Percentiles rank a stretch among this genome's conserved stretches.
Evolutionary conservation across 2,797 vertebrate species (phyloP).

Genomic region (Orientallactaga sibirica): DNA sequence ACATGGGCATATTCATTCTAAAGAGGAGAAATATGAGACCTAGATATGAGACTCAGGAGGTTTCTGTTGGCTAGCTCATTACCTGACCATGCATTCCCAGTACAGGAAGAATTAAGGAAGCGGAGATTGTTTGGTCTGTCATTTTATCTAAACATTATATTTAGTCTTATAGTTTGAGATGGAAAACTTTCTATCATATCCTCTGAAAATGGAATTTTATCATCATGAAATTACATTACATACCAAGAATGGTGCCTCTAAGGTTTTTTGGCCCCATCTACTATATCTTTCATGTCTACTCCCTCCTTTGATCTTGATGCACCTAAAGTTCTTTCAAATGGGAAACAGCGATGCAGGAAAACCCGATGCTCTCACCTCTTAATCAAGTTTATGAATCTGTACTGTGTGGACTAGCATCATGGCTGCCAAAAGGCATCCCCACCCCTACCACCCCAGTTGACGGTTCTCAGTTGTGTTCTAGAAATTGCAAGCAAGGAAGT

Average conservation of each 20-base stretch:
- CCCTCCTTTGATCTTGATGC: neutral
- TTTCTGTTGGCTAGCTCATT: neutral
- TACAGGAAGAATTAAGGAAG: neutral
- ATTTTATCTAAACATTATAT: neutral
- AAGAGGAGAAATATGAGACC: neutral
- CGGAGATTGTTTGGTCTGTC: neutral
- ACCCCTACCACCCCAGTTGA: neutral
- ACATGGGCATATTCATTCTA: neutral
- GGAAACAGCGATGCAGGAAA: slow-evolving; percentile 34
- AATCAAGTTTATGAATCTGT: neutral
- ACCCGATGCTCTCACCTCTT: neutral
- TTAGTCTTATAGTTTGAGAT: slow-evolving; percentile 10
- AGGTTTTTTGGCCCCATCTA: neutral
- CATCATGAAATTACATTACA: neutral
- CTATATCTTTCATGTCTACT: neutral
- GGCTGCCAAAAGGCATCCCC: neutral
- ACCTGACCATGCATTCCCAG: neutral
- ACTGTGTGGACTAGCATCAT: neutral
- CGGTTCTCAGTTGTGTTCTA: neutral
- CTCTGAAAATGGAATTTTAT: neutral
- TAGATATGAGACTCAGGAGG: neutral
- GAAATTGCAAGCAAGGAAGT: neutral
- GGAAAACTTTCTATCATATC: neutral
- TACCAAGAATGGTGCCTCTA: neutral
- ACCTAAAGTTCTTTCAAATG: slow-evolving; percentile 27